These are phyloP conservation scores for Panagrolaimus sp. DNA, from an alignment of 1,140 invertebrate species.

Conservation along the genomic window DNA sequence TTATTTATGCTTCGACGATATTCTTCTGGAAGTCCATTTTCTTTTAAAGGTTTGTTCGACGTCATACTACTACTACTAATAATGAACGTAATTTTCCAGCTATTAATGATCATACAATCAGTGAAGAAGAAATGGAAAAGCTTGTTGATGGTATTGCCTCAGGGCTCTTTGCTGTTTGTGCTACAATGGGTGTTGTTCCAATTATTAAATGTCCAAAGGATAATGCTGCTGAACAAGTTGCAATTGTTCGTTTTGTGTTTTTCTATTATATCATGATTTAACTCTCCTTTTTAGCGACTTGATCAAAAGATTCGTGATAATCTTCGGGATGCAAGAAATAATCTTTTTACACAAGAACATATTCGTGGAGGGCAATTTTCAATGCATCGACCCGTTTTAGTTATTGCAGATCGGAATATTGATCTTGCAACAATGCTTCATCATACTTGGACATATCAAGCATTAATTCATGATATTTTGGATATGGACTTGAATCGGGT, in stretches of 20 bases:
- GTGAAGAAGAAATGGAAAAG: constrained; percentile 87
- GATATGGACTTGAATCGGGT: constrained; percentile 82
- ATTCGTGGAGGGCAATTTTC: constrained; percentile 53
- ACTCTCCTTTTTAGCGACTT: constrained; percentile 67
- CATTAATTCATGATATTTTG: constrained; percentile 71
- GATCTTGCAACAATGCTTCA: constrained; percentile 95
- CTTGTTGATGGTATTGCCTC: constrained; percentile 92
- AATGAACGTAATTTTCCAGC: constrained; percentile 64
- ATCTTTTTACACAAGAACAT: constrained; percentile 75
- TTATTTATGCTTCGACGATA: constrained; percentile 74
- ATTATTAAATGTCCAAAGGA: constrained; percentile 89
- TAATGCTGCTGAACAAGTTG: constrained; percentile 96
- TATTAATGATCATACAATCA: constrained; percentile 86
- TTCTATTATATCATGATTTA: not conserved
- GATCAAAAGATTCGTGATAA: constrained; percentile 96
- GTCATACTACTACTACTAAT: not conserved
- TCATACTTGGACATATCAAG: constrained; percentile 99
- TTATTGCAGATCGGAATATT: constrained; percentile 86
- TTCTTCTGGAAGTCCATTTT: constrained; percentile 33
- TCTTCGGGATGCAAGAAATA: constrained; percentile 88
- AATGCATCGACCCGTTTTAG: constrained; percentile 64
- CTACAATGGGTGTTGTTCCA: constrained; percentile 85
- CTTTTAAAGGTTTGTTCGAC: constrained; percentile 43
- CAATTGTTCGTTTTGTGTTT: constrained; percentile 64
- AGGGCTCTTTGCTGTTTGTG: constrained; percentile 92